Evolutionary conservation across 2,888 invertebrate genomes (phyloP).

Genomic region (Ephialtes manifestator): DNA sequence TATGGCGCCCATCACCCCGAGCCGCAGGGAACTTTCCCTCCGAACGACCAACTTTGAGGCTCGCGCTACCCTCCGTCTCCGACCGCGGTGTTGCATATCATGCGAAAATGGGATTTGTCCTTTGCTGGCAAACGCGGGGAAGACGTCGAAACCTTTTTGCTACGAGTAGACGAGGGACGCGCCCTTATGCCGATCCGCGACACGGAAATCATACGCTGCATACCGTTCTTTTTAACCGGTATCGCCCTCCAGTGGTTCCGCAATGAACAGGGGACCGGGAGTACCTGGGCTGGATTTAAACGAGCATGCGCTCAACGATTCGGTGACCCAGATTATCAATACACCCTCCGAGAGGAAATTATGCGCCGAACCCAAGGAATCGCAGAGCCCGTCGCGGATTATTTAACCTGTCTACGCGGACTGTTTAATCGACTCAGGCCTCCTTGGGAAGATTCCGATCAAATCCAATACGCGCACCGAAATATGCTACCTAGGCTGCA

Average conservation of each 20-base stretch:
- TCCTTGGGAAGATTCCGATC: conserved; percentile 11
- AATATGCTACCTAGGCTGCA: conserved; percentile 24
- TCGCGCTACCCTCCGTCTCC: background rate
- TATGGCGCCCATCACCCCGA: background rate
- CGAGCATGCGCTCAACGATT: conserved; percentile 9
- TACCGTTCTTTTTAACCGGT: conserved; percentile 47
- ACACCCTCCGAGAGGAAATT: conserved; percentile 23
- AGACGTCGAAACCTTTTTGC: background rate
- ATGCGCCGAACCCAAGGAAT: conserved; percentile 29
- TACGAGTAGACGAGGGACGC: too few species aligned
- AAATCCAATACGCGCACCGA: conserved; percentile 31
- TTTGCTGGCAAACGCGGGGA: background rate
- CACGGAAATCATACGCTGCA: conserved; percentile 4
- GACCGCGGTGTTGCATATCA: background rate
- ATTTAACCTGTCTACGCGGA: background rate
- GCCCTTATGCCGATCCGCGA: background rate
- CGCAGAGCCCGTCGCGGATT: conserved; percentile 16
- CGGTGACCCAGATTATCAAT: conserved; percentile 39
- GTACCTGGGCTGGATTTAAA: background rate
- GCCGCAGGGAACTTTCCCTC: background rate
- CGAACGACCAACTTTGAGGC: background rate
- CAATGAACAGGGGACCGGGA: background rate
- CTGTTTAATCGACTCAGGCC: conserved; percentile 10
- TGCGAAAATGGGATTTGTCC: background rate
- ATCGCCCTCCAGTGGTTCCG: conserved; percentile 43